Percentiles rank a stretch among this genome's conserved stretches.
These are phyloP conservation scores for Macrochelys suwanniensis DNA, from an alignment of 2,797 vertebrate genomes.

Conservation along the genomic window DNA sequence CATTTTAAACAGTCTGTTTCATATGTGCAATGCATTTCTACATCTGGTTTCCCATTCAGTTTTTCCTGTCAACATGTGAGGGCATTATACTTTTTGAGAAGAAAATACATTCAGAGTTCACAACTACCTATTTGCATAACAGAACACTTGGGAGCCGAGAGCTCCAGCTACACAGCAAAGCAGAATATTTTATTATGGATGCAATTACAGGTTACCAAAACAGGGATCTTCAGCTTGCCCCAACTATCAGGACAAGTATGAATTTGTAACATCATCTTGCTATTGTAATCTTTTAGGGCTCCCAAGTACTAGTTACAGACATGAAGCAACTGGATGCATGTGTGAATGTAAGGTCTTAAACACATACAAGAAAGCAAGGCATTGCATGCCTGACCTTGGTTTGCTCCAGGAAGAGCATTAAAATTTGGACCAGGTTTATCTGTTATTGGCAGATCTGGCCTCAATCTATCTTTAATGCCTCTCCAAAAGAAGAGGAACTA, in stretches of 20 bases:
- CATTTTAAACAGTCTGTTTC: not conserved
- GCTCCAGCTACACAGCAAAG: not conserved
- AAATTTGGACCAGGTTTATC: not conserved
- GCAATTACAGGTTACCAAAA: not conserved
- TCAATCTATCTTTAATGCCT: not conserved
- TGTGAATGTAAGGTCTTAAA: not conserved
- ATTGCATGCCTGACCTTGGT: not conserved
- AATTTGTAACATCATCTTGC: not conserved
- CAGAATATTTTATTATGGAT: not conserved
- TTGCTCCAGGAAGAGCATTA: not conserved
- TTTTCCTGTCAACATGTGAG: not conserved
- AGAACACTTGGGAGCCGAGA: not conserved
- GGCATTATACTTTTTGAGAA: not conserved
- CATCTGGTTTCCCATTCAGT: rapidly evolving
- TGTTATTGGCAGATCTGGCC: not conserved
- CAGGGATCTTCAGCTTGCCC: not conserved
- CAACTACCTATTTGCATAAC: not conserved
- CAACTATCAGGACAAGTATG: not conserved
- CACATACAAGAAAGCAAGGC: not conserved
- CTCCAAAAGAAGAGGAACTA: not conserved
- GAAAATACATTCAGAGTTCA: not conserved
- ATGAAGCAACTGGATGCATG: not conserved
- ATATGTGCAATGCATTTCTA: rapidly evolving
- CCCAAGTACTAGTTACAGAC: not conserved
- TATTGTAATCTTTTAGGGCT: not conserved